phyloP scores from a whole-genome alignment of 1,140 invertebrate genomes.

The Nixonia krombeini region DNA sequence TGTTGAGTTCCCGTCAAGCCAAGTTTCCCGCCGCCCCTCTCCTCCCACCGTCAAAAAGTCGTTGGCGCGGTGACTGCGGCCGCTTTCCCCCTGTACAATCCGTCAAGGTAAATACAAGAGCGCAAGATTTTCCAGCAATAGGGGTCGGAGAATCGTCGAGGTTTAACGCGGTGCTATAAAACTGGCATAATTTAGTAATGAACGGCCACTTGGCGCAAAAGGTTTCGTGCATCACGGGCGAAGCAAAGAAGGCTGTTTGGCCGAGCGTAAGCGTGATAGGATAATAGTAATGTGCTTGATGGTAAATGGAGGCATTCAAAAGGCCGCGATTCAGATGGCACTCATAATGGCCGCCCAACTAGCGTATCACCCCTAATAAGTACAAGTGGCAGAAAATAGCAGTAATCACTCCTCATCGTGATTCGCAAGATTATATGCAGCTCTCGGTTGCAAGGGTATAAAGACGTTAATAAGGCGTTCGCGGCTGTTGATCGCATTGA shows the following conservation, averaged over 20 bases:
- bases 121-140: conserved; percentile 53
- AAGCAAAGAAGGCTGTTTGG: conserved; percentile 66
- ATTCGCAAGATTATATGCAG: conserved; percentile 62
- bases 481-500: conserved; percentile 49
- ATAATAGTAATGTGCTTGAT: conserved; percentile 73
- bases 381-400: conserved; percentile 73
- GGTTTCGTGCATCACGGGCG: conserved; percentile 64
- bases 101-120: conserved; percentile 34
- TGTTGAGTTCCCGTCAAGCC: too few relatives aligned
- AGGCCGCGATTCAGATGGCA: conserved; percentile 69
- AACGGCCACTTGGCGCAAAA: conserved; percentile 71
- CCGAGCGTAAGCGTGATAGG: conserved; percentile 65
- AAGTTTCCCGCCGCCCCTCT: too few relatives aligned
- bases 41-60: too few relatives aligned
- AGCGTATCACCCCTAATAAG: conserved; percentile 71
- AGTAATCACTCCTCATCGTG: conserved; percentile 67
- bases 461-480: conserved; percentile 47
- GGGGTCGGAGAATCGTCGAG: conserved; percentile 49
- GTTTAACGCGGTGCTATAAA: conserved; percentile 67
- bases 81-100: too few relatives aligned
- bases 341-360: conserved; percentile 66
- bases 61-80: too few relatives aligned
- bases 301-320: conserved; percentile 72
- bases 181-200: conserved; percentile 71
- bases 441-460: conserved; percentile 42